phyloP scores from a whole-genome alignment of 2,113 vertebrate genomes.

The Bos taurus region ARS-UCD2.0 NC_037340.1:55917001-55917500 shows the following conservation, averaged over 20 bases:
- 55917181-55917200: neutral
- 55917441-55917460: neutral
- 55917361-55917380: neutral
- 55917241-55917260: neutral
- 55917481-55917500: neutral
- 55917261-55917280: neutral
- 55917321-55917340: neutral
- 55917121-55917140: no score
- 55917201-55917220: no score
- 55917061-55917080: neutral
- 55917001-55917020: accelerated
- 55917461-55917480: neutral
- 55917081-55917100: neutral
- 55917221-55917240: neutral
- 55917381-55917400: neutral
- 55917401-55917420: neutral
- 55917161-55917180: neutral
- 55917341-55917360: accelerated
- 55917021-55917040: no score
- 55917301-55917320: neutral
- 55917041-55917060: neutral
- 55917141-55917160: accelerated
- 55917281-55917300: no score
- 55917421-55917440: neutral
- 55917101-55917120: neutral